Evolutionary conservation across 2,113 vertebrate species (phyloP).

Genomic region (Grallaria varia): DNA sequence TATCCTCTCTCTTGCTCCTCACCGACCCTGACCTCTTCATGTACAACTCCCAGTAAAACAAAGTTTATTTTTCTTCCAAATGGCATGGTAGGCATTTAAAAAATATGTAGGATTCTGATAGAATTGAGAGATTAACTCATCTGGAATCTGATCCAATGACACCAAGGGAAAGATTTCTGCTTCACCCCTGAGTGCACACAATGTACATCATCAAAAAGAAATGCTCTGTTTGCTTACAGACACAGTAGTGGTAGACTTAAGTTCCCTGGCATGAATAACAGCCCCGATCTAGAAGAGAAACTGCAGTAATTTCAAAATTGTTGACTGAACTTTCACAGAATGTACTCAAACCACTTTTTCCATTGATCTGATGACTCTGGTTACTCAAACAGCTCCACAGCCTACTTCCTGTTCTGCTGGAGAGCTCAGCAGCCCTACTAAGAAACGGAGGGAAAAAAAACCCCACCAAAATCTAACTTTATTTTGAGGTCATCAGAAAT

Average conservation of each 20-base stretch:
- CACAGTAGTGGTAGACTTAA: neutral
- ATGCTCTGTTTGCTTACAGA: neutral
- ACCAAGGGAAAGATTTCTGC: neutral
- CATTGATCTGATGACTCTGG: conserved; percentile 35
- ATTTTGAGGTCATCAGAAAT: conserved; percentile 22
- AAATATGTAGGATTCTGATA: neutral
- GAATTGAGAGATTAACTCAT: neutral
- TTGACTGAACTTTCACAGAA: conserved; percentile 47
- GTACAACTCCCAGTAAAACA: neutral
- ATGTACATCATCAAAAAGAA: neutral
- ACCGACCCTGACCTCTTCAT: neutral
- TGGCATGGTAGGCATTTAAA: neutral
- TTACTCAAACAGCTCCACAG: conserved; percentile 52
- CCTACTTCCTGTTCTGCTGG: conserved; percentile 61
- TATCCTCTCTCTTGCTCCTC: neutral
- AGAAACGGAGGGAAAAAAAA: neutral
- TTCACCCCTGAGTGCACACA: neutral
- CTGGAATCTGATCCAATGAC: neutral
- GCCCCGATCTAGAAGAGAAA: conserved; percentile 30
- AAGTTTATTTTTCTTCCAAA: neutral
- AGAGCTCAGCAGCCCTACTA: neutral
- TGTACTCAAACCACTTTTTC: conserved; percentile 52
- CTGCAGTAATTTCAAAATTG: conserved; percentile 43
- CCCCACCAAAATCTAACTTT: neutral
- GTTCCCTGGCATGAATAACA: neutral